phyloP scores from a whole-genome alignment of 2,888 invertebrate genomes.

The Pseudococcus jackbeardsleyi region DNA sequence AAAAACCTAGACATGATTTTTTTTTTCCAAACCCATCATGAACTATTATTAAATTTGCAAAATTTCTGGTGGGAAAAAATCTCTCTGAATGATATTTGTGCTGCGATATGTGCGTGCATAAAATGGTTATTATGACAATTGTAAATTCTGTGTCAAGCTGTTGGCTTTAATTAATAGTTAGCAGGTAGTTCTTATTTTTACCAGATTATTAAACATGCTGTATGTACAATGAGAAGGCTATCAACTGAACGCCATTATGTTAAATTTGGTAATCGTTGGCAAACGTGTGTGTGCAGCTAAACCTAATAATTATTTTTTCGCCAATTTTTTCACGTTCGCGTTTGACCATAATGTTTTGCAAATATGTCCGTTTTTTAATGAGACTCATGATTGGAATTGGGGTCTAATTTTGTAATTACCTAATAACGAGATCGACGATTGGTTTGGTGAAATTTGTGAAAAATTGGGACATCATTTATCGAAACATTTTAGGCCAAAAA shows the following conservation, averaged over 20 bases:
- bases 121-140: slow-evolving; percentile 27
- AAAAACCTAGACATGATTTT: neutral
- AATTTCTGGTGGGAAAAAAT: slow-evolving; percentile 34
- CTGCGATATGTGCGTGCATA: neutral
- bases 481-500: too few relatives aligned
- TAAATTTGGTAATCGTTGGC: slow-evolving; percentile 25
- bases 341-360: neutral
- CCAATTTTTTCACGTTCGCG: neutral
- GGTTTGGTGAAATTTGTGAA: neutral
- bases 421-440: neutral
- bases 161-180: slow-evolving; percentile 14
- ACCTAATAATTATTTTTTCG: slow-evolving; percentile 25
- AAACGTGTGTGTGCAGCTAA: neutral
- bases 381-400: neutral
- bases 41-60: neutral
- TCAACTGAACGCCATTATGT: slow-evolving; percentile 15
- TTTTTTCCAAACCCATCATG: neutral
- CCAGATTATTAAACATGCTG: neutral
- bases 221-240: slow-evolving; percentile 9
- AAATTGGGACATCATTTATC: neutral
- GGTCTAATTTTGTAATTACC: neutral
- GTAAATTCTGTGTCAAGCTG: slow-evolving; percentile 20
- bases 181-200: slow-evolving; percentile 14
- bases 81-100: neutral
- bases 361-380: neutral